Base-by-base conservation (phyloP, 2,888 invertebrate species). In the Argyresthia albistria region DNA sequence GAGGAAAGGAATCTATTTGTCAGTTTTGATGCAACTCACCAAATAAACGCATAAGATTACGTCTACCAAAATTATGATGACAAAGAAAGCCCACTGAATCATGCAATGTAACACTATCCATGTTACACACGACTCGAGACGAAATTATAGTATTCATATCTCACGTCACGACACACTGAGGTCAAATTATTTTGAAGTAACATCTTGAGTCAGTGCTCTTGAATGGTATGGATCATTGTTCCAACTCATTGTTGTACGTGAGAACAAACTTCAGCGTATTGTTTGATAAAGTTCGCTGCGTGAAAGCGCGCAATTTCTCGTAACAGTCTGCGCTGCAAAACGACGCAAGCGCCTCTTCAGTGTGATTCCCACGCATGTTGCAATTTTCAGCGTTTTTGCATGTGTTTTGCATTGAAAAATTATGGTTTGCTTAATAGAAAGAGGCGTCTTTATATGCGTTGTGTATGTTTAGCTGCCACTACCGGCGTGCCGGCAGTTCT, bases 301-400 rank as follows among this genome's bases (percentile, higher is more conserved):
- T 70, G 84, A 86, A 86, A 86, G 84, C 83, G 76, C 67, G 60
- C 63, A 51, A 51, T 67, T 81, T 82, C 82, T 74, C 81, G 50
- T 46, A n/a, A 43, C 76, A 60, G 59, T 69, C 65, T 62, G 56
- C 56, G 57, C 56, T 59, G 61, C 62, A 62, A 65, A 66, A 48
- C 12, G 48, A 12, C 48, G 48, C 14, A 37, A 36, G 48, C 36
- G 62, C 65, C 64, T 61, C 35, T 50, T 46, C 43, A 50, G 43
- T 52, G 59, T 60, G 65, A 58, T 62, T 63, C 62, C 57, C 73
- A 68, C 69, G 69, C 63, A 53, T 61, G 58, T 59, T 59, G 57
- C 60, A 59, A 61, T 66, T 69, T 58, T 62, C 66, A 62, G 63
- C 62, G 63, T 51, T 43, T 43, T 63, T 65, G 59, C 59, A 59